phyloP scores from a whole-genome alignment of 2,888 invertebrate genomes.

The Sminthurinus aureus region DNA sequence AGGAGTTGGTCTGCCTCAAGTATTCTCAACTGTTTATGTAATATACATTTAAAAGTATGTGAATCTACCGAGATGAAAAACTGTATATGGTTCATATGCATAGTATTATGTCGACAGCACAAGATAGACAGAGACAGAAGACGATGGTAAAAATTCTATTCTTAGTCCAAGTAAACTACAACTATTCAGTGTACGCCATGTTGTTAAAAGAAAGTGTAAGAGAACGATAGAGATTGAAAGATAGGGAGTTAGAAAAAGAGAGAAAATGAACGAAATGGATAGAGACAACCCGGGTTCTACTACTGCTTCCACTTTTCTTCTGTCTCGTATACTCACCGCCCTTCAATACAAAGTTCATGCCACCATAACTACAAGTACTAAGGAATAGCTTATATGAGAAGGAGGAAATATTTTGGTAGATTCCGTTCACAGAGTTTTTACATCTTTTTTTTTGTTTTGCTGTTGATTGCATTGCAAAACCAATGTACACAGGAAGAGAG shows the following conservation, averaged over 20 bases:
- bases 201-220: not conserved
- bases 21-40: not conserved
- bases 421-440: not conserved
- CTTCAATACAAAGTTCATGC: slow-evolving; percentile 22
- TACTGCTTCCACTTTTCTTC: too few species aligned
- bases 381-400: slow-evolving; percentile 7
- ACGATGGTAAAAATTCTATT: slow-evolving; percentile 41
- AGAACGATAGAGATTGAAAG: slow-evolving; percentile 18
- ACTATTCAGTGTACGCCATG: slow-evolving; percentile 24
- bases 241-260: too few species aligned
- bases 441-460: not conserved
- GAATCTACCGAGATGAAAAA: slow-evolving; percentile 7
- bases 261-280: slow-evolving; percentile 6
- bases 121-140: slow-evolving; percentile 27
- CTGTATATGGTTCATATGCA: slow-evolving; percentile 31
- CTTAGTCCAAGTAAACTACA: slow-evolving; percentile 37
- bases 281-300: slow-evolving; percentile 31
- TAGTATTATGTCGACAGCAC: too few species aligned
- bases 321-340: slow-evolving; percentile 23
- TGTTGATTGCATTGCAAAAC: not conserved
- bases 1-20: not conserved
- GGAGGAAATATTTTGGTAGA: slow-evolving; percentile 1
- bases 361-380: slow-evolving; percentile 14
- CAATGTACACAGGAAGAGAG: not conserved
- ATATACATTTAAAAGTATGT: not conserved